A percentile compares a stretch with the other conserved stretches of the same genome.
phyloP scores from a whole-genome alignment of 2,113 vertebrate genomes.

The Crocuta crocuta region DNA sequence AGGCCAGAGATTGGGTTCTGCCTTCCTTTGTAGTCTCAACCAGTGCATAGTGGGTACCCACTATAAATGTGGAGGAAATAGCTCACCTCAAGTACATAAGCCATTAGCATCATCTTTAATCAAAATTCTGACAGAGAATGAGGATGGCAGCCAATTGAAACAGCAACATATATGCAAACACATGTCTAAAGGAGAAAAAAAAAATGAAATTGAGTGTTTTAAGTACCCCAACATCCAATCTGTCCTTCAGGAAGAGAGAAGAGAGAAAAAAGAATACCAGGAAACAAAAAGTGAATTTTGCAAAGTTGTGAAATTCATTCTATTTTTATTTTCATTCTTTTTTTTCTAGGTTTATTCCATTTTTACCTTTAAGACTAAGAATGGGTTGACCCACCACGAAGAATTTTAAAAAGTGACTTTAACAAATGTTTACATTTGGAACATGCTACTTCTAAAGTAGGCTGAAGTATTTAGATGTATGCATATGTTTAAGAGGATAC shows the following conservation, averaged over 20 bases:
- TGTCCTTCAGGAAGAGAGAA: not conserved
- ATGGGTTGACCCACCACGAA: not conserved
- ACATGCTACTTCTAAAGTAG: not conserved
- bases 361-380: not conserved
- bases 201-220: not conserved
- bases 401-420: not conserved
- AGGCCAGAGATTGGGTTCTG: accelerated
- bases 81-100: accelerated
- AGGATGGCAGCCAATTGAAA: not conserved
- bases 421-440: not conserved
- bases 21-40: not conserved
- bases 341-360: not conserved
- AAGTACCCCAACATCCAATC: not conserved
- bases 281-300: not conserved
- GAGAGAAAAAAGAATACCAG: not conserved
- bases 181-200: not conserved
- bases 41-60: not conserved
- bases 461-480: not conserved
- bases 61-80: not conserved
- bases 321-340: not conserved
- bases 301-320: not conserved
- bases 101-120: not conserved
- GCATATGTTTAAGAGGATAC: not conserved
- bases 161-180: not conserved
- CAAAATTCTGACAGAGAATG: not conserved